These are phyloP conservation scores for Bombyx mandarina DNA, from an alignment of 1,140 invertebrate genomes.

Conservation along the genomic window DNA sequence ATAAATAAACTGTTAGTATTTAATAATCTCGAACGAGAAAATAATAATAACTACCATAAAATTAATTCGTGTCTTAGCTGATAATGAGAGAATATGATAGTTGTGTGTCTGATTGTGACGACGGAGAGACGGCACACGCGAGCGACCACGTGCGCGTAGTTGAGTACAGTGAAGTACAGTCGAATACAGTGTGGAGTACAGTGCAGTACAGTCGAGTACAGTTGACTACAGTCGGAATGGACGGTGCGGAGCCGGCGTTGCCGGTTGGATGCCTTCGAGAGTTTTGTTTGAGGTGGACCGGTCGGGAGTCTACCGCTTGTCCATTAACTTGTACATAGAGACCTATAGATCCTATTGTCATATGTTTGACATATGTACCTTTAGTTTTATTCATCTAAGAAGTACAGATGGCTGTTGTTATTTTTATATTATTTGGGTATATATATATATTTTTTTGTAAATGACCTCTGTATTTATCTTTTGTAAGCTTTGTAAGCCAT, in stretches of 20 bases:
- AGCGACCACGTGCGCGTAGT: not conserved
- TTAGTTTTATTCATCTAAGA: constrained; percentile 70
- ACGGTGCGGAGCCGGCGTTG: too few relatives aligned
- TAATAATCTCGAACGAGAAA: constrained; percentile 42
- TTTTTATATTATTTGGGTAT: constrained; percentile 71
- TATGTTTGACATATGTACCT: constrained; percentile 67
- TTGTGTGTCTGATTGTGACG: constrained; percentile 51
- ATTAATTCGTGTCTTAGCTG: constrained; percentile 69
- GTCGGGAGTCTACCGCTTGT: constrained; percentile 15
- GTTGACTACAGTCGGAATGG: too few relatives aligned
- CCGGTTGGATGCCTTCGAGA: not conserved
- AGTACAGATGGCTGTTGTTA: constrained; percentile 72
- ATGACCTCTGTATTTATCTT: constrained; percentile 70
- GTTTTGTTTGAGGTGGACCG: not conserved
- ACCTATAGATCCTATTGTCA: constrained; percentile 67
- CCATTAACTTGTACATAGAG: constrained; percentile 56
- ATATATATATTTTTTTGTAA: constrained; percentile 68
- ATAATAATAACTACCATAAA: constrained; percentile 61
- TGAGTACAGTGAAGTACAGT: constrained; percentile 32
- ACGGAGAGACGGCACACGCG: constrained; percentile 21
- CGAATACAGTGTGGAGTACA: constrained; percentile 43
- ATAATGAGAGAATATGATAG: constrained; percentile 60
- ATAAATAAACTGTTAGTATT: too few relatives aligned
- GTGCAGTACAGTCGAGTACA: constrained; percentile 7
- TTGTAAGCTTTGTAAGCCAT: constrained; percentile 67